Evolutionary conservation across 2,888 invertebrate genomes (phyloP).

Genomic region (Tachina grossa): DNA sequence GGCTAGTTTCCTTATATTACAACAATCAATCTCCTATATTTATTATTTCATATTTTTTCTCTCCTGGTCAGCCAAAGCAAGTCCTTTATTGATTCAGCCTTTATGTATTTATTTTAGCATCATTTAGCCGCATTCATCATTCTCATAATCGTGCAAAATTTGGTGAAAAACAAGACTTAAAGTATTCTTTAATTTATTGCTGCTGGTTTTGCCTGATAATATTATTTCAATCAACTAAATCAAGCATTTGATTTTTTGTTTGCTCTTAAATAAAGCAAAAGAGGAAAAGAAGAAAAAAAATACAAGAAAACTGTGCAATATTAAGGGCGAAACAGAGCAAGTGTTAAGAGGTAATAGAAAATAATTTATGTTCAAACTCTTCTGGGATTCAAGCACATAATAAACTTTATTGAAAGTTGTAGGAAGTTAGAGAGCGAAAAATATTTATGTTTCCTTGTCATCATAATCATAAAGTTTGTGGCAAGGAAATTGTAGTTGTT

Average conservation of each 20-base stretch:
- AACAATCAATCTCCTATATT: background rate
- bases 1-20: background rate
- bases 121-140: background rate
- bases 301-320: background rate
- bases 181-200: background rate
- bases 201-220: background rate
- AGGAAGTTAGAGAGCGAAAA: background rate
- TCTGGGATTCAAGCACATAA: slow-evolving; percentile 14
- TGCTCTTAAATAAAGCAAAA: slow-evolving; percentile 8
- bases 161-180: background rate
- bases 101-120: background rate
- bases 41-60: background rate
- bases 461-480: background rate
- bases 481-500: slow-evolving; percentile 8
- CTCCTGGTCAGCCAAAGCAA: background rate
- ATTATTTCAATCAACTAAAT: slow-evolving; percentile 19
- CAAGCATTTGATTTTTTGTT: background rate
- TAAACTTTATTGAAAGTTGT: background rate
- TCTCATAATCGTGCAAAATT: background rate
- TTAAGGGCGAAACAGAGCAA: background rate
- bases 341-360: slow-evolving; percentile 7
- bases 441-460: slow-evolving; percentile 7
- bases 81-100: background rate
- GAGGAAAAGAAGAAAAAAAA: background rate
- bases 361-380: background rate